Evolutionary conservation across 2,888 invertebrate genomes (phyloP), one percentile per base, ranked within the genome.

Genomic region (Dastarcus helophoroides): DNA sequence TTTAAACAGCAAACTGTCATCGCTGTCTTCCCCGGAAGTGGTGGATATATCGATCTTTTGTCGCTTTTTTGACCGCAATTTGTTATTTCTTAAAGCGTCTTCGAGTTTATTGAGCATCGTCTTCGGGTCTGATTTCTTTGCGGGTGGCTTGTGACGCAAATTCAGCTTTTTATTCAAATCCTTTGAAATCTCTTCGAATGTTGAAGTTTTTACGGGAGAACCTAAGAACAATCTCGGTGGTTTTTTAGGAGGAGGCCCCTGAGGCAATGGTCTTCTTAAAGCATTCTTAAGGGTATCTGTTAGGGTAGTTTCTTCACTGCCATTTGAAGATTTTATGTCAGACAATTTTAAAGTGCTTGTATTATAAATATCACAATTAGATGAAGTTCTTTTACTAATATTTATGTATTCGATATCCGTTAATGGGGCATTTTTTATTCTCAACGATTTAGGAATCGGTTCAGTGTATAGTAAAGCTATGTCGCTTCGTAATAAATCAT

Each of bases 231-330:
- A 71, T 38, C 82, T 58, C 0, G 82, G 83, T 2, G 83, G 82
- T 51, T 83, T 82, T 46, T 75, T 74, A 0, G 82, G 83, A 1
- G 82, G 79, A 3, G 80, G 79, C 0, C 79, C 80, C 3, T 58
- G 38, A 0, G 81, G 81, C 26, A 81, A 48, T 0, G 79, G 79
- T 41, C 76, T 71, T 48, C 72, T 73, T 24, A 79, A 56, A 10
- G 76, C 77, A 38, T 70, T 69, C 49, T 73, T 75, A 17, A 79
- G 56, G 2, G 75, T 76, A 42, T 76, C 76, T 0, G 72, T 57
- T 33, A 60, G 27, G 7, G 21, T 27, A 13, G 21, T 17, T 19
- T 32, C 32, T 16, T 15, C 26, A 4, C 27, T 32, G 8, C 27
- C 19, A 11, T 22, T 26, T 11, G 22, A 22, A 19, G 13, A 36